Percentiles rank a stretch among this genome's conserved stretches.
phyloP scores from a whole-genome alignment of 2,797 vertebrate species.

The Poecilia gillii region DNA sequence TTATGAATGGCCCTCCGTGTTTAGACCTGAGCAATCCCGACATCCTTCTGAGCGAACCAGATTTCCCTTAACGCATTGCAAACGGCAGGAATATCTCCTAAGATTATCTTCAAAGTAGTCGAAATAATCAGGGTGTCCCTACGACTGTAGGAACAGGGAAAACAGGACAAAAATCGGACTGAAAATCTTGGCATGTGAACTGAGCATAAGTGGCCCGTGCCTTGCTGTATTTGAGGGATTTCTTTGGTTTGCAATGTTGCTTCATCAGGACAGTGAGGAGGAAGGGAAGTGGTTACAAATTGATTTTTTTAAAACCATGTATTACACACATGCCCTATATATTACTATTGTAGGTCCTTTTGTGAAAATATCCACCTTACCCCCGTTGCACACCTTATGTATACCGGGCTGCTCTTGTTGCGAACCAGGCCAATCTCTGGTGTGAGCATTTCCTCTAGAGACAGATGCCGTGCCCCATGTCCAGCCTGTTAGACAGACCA shows the following conservation, averaged over 20 bases:
- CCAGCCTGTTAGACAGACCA: constrained; percentile 77
- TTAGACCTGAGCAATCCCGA: too few species aligned
- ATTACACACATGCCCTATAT: not conserved
- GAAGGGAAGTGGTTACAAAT: not conserved
- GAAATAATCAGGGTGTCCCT: too few species aligned
- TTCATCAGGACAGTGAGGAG: not conserved
- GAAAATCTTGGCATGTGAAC: too few species aligned
- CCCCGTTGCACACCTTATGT: not conserved
- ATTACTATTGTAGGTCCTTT: not conserved
- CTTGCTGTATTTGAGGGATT: not conserved
- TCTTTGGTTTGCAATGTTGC: not conserved
- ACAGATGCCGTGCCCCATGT: constrained; percentile 79
- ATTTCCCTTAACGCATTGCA: too few species aligned
- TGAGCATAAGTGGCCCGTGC: not conserved
- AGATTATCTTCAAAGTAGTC: too few species aligned
- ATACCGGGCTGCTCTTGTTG: not conserved
- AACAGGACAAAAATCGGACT: too few species aligned
- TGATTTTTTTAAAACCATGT: not conserved
- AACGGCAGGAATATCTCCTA: too few species aligned
- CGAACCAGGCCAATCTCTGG: constrained; percentile 17
- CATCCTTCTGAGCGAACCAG: too few species aligned
- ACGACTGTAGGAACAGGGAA: too few species aligned
- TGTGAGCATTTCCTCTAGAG: constrained; percentile 48
- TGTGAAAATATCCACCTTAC: not conserved
- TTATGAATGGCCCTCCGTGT: too few species aligned